Base-by-base conservation (phyloP, 2,888 invertebrate species). In the Harpagoxenus sublaevis region DNA sequence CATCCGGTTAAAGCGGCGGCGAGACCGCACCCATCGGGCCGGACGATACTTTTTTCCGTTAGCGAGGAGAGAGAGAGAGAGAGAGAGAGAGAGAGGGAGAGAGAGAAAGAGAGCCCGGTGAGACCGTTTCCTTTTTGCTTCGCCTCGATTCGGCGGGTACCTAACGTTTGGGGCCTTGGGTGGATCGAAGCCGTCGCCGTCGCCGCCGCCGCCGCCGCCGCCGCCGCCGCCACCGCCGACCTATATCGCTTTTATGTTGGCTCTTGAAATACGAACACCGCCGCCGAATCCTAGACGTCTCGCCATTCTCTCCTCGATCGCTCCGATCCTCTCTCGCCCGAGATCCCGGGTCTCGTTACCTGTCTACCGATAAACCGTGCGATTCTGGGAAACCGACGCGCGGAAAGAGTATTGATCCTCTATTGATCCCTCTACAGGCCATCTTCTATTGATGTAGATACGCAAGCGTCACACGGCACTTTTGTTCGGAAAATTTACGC, bases 1-100 rank as follows among this genome's bases (percentile, higher is more conserved):
- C 94, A 94, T 94, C 94, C 94, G 94, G 94, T 93, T 92, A 92
- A 93, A 78, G 53, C 71, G 70, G 42, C 85, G 89, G 88, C 89
- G 88, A 90, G 88, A 91, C 92, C 93, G 93, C 89, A 89, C 92
- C 92, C 91, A 87, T 51, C 91, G 86, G 23, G 83, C 66, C 39
- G 81, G 88, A 85, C 88, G 88, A 86, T 89, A 42, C 84, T 86
- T 87, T 74, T 78, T 87, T 87, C 86, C 87, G 71, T 86, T 79
- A 62, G 28, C 35, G 31, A 63, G 39, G 8, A n/a, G 12, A 42
- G 62, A 35, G 55, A 66, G 55, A n/a, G 42, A 39, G 28, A 66
- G 55, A n/a, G 42, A 39, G 28, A 68, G 18, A 15, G n/a, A 31
- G 73, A 28, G 39, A 53, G 9, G 35, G 12, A 55, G 31, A 71